Percentiles rank a stretch among this genome's conserved stretches.
These are phyloP conservation scores for Alectoris magna DNA, from an alignment of 2,797 vertebrate genomes.

Conservation along the genomic window DNA sequence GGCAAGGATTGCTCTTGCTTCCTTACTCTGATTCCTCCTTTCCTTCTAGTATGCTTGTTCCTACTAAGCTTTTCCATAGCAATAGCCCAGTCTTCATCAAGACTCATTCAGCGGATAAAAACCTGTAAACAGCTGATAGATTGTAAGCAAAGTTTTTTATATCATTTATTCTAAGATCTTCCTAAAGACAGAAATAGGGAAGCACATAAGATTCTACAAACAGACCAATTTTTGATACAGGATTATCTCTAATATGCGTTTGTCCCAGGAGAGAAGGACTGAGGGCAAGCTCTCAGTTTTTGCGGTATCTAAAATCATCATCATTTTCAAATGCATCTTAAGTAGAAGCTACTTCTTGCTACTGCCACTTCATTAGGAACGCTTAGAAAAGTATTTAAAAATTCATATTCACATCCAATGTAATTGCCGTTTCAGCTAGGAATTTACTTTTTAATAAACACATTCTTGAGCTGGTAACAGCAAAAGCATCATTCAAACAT, in stretches of 20 bases:
- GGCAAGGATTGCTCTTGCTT: not conserved
- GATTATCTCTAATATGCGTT: not conserved
- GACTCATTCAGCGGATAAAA: not conserved
- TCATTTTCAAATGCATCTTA: not conserved
- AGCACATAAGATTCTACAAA: not conserved
- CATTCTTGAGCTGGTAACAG: conserved; percentile 62
- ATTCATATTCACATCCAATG: conserved; percentile 31
- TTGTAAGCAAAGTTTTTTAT: not conserved
- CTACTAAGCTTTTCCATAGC: not conserved
- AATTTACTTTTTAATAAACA: conserved; percentile 76
- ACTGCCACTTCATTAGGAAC: conserved; percentile 3
- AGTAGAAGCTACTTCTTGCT: conserved; percentile 29
- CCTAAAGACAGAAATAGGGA: not conserved
- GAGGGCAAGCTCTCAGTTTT: not conserved
- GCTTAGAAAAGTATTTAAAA: conserved; percentile 34
- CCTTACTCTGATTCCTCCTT: not conserved
- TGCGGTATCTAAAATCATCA: not conserved
- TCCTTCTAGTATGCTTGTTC: not conserved
- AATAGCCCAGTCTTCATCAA: not conserved
- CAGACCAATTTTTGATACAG: not conserved
- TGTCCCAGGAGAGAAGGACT: not conserved
- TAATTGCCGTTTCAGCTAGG: conserved; percentile 44
- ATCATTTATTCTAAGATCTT: not conserved
- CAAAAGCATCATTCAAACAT: conserved; percentile 70
- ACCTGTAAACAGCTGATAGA: not conserved